Conservation (phyloP, 2,888 invertebrate genomes). For the Lottia scabra region DNA sequence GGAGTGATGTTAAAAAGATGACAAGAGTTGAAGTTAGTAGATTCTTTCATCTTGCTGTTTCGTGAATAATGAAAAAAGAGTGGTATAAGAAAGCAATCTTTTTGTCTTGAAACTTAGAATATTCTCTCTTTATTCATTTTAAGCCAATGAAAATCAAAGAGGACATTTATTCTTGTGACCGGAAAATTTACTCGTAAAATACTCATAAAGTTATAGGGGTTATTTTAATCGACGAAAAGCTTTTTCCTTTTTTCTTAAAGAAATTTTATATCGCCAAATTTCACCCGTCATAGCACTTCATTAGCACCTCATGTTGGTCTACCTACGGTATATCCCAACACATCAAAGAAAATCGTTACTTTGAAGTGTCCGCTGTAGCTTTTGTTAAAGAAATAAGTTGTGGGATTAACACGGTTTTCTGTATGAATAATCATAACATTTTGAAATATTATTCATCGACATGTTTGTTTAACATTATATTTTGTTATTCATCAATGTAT, state of each 20-base stretch:
- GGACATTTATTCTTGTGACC: not conserved
- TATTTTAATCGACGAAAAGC: conserved; percentile 1
- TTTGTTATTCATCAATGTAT: no score
- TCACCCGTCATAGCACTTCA: conserved; percentile 7
- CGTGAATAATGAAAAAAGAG: no score
- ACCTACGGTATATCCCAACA: not conserved
- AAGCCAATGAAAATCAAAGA: conserved; percentile 3
- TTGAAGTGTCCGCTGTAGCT: not conserved
- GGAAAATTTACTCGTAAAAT: conserved; percentile 4
- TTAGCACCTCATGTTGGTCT: conserved; percentile 2
- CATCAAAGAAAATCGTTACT: not conserved
- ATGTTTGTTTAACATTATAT: no score
- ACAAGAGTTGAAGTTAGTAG: no score
- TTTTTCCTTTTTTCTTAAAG: conserved; percentile 4
- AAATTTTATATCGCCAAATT: conserved; percentile 1
- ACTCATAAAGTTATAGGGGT: conserved; percentile 1
- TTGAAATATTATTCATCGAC: no score
- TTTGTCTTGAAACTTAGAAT: not conserved
- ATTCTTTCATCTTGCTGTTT: no score
- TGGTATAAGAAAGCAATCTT: no score
- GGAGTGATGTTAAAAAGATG: no score
- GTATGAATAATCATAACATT: no score
- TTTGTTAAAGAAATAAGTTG: not conserved
- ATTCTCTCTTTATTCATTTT: not conserved
- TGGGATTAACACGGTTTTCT: no score